Percentiles rank a stretch among this genome's conserved stretches.
Evolutionary conservation across 2,888 invertebrate genomes (phyloP).

Genomic region (Tinea semifulvella): DNA sequence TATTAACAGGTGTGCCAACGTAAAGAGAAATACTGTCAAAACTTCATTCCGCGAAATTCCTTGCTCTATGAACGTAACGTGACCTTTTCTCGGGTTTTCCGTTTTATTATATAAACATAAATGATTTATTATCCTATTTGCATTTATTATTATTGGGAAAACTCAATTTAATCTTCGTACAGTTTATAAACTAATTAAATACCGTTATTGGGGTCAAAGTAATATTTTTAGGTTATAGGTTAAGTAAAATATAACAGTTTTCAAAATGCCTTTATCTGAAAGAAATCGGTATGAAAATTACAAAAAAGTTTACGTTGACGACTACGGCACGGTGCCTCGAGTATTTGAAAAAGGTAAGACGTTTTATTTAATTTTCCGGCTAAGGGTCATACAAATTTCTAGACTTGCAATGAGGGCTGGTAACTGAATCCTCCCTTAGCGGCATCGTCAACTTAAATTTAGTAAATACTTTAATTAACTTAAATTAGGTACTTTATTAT

Average conservation of each 20-base stretch:
- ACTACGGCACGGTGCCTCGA: background rate
- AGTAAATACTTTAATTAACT: too few species aligned
- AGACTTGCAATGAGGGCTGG: too few species aligned
- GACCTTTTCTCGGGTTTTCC: background rate
- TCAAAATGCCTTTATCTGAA: background rate
- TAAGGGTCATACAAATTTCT: background rate
- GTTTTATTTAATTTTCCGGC: background rate
- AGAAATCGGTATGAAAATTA: background rate
- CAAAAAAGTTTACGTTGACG: background rate
- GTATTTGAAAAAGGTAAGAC: slow-evolving; percentile 3
- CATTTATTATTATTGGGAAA: background rate
- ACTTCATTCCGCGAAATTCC: background rate
- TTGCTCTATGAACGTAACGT: too few species aligned
- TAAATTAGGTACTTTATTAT: too few species aligned
- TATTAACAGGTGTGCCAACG: slow-evolving; percentile 1
- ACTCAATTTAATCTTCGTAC: too few species aligned
- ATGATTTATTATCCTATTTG: background rate
- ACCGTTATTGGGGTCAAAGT: too few species aligned
- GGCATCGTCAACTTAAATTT: too few species aligned
- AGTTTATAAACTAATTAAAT: too few species aligned
- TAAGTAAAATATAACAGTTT: slow-evolving; percentile 1
- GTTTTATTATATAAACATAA: background rate
- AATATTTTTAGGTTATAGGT: too few species aligned
- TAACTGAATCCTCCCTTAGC: too few species aligned
- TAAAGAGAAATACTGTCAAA: background rate